Base-by-base conservation (phyloP, 2,797 vertebrate species). In the Danio choprae region DNA sequence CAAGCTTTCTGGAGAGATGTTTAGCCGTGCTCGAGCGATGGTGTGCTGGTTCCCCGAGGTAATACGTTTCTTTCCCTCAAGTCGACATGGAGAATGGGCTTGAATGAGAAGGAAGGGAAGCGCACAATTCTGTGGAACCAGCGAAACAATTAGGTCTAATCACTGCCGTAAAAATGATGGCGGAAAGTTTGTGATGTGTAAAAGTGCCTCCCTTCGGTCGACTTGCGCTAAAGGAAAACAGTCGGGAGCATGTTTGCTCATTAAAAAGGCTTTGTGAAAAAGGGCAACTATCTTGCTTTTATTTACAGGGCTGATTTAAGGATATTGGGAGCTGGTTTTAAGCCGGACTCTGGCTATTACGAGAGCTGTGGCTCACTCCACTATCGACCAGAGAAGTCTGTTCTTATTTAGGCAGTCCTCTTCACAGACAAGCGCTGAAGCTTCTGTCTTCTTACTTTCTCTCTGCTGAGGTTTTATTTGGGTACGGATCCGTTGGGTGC, bases 321-420 rank as follows among this genome's bases (percentile, higher is more conserved):
- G 77, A 53, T 56, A 75, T 76, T 65, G 80, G 73, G 73, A 62
- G 56, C 72, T 81, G 72, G 81, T 79, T 64, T 64, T 29, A 43
- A 79, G 63, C 63, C 84, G 60, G 75, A 82, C 64, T 77, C 48
- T 63, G 60, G 84, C 81, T 46, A 43, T 76, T 86, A 83, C 63
- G 81, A 85, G 81, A 85, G 76, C 67, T 71, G 2, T 4, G 81
- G 83, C 81, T 86, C 16, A 48, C 72, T 72, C 86, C 84, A 73
- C 50, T 88, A 90, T 91, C 79, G 81, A 90, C 86, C 79, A 69
- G 79, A 1, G 16, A 67, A 55, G 74, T 85, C 84, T 55, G 80
- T 82, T 87, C 78, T 83, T 82, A 89, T 90, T 84, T 85, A 72
- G 84, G 74, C 85, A 13, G 75, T 58, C 77, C 79, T 53, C 12